Conservation (phyloP, 2,888 invertebrate genomes). For the Parnassius mnemosyne region DNA sequence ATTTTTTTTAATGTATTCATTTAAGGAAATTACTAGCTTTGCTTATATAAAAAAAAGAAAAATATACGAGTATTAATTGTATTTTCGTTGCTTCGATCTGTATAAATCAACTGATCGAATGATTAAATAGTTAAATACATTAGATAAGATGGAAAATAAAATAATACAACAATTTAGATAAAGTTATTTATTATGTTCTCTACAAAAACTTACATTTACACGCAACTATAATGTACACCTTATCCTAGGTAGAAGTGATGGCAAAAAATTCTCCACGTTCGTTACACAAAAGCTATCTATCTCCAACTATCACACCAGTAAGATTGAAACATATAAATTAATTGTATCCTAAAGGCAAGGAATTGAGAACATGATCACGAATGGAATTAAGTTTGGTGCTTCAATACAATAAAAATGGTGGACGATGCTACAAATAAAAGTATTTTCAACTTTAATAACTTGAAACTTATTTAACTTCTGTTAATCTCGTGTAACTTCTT, state of each 20-base stretch:
- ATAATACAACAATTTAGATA: constrained; percentile 23
- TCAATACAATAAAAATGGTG: not conserved
- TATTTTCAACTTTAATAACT: too few relatives aligned
- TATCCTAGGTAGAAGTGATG: constrained; percentile 77
- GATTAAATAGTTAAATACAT: not conserved
- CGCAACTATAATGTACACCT: constrained; percentile 78
- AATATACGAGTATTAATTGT: too few relatives aligned
- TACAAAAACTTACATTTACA: constrained; percentile 73
- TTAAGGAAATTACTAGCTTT: too few relatives aligned
- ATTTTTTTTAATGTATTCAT: too few relatives aligned
- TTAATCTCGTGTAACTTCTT: too few relatives aligned
- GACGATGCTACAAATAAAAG: not conserved
- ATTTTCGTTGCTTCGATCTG: too few relatives aligned
- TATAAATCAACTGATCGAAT: too few relatives aligned
- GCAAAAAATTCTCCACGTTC: constrained; percentile 70
- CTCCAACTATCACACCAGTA: constrained; percentile 56
- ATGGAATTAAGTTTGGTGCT: not conserved
- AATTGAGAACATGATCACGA: constrained; percentile 40
- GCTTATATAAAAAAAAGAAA: too few relatives aligned
- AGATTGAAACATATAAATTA: constrained; percentile 65
- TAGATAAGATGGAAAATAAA: constrained; percentile 20
- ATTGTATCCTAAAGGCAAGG: constrained; percentile 67
- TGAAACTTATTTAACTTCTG: too few relatives aligned
- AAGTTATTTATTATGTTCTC: constrained; percentile 66
- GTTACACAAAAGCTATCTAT: constrained; percentile 47